Conservation (phyloP, 2,797 vertebrate genomes). For the Crax fasciolata region DNA sequence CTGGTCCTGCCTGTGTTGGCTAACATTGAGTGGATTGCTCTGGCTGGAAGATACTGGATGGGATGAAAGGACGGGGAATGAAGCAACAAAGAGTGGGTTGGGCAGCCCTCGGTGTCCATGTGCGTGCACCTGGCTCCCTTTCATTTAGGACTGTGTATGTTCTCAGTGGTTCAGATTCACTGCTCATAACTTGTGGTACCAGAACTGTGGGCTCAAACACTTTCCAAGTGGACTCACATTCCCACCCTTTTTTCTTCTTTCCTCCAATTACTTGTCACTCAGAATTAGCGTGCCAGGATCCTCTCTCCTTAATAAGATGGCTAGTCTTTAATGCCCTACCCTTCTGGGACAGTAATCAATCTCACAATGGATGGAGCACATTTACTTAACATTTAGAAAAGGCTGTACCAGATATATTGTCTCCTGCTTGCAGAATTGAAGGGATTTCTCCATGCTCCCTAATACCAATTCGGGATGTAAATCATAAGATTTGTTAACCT, state of each 20-base stretch:
- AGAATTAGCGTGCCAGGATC: not conserved
- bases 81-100: rapidly evolving
- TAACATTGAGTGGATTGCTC: not conserved
- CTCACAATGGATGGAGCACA: not conserved
- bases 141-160: not conserved
- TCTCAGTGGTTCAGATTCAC: not conserved
- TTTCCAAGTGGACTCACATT: rapidly evolving
- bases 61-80: not conserved
- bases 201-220: not conserved
- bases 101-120: rapidly evolving
- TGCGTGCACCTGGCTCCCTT: not conserved
- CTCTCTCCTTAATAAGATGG: not conserved
- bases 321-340: not conserved
- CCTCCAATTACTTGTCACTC: not conserved
- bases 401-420: not conserved
- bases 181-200: not conserved
- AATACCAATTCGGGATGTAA: not conserved
- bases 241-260: not conserved
- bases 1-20: not conserved
- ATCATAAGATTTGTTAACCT: not conserved
- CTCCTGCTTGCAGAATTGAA: not conserved
- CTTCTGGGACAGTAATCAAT: not conserved
- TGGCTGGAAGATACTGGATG: not conserved
- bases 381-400: not conserved
- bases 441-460: not conserved